Evolutionary conservation across 2,888 invertebrate species (phyloP).

Genomic region (Lasius fuliginosus): DNA sequence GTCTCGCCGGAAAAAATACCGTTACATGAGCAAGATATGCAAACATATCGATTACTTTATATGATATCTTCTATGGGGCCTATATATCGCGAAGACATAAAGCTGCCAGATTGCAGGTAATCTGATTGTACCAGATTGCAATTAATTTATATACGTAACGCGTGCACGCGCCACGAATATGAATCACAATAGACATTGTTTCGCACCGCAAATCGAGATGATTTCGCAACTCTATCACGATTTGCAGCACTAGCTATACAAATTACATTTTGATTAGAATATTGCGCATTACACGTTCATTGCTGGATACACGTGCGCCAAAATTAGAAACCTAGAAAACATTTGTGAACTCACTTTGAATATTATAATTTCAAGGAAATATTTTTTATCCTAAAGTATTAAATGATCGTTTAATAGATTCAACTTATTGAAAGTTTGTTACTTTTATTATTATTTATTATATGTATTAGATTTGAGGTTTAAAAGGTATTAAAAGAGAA

Average conservation of each 20-base stretch:
- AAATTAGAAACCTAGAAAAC: not conserved
- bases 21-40: not conserved
- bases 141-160: slow-evolving; percentile 40
- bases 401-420: not conserved
- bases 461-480: not conserved
- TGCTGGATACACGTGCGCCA: no score
- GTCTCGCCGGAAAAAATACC: not conserved
- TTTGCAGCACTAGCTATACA: not conserved
- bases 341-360: not conserved
- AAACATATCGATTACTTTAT: slow-evolving; percentile 27
- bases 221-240: slow-evolving; percentile 17
- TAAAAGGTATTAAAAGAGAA: not conserved
- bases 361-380: not conserved
- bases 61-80: not conserved
- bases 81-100: slow-evolving; percentile 5
- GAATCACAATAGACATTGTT: slow-evolving; percentile 30
- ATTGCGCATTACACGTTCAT: not conserved
- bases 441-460: not conserved
- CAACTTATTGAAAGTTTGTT: not conserved
- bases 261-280: slow-evolving; percentile 18
- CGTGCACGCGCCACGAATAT: slow-evolving; percentile 17
- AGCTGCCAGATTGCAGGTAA: slow-evolving; percentile 25
- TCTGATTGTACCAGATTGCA: slow-evolving; percentile 31
- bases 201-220: slow-evolving; percentile 23
- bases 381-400: not conserved